A percentile compares a stretch with the other conserved stretches of the same genome.
phyloP scores from a whole-genome alignment of 2,113 vertebrate species.

The Porphyrio hochstetteri region DNA sequence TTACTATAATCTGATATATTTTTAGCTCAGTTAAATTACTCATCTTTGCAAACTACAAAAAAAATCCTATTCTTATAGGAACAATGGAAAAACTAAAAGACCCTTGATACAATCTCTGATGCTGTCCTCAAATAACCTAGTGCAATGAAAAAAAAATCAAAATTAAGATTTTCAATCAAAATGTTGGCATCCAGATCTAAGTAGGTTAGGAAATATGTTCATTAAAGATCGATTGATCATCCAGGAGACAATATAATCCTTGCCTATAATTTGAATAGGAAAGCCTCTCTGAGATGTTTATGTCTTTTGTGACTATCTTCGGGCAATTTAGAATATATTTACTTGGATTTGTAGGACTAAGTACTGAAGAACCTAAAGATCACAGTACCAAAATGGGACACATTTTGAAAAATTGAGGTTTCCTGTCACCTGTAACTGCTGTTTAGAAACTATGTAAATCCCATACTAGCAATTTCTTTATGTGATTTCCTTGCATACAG shows the following conservation, averaged over 20 bases:
- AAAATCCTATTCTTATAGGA: not conserved
- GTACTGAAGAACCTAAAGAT: not conserved
- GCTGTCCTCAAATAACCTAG: not conserved
- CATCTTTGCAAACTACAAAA: not conserved
- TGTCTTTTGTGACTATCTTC: not conserved
- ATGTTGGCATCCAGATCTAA: not conserved
- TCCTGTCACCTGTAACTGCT: not conserved
- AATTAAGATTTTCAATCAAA: not conserved
- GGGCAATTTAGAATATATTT: not conserved
- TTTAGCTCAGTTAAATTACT: not conserved
- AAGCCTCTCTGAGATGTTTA: not conserved
- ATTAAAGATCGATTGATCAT: not conserved
- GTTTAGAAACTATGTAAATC: not conserved
- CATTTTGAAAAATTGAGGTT: not conserved
- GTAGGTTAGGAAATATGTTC: not conserved
- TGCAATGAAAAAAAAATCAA: not conserved
- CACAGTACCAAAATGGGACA: not conserved
- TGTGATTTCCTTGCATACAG: not conserved
- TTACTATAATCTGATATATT: not conserved
- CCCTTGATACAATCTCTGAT: not conserved
- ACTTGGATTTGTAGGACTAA: not conserved
- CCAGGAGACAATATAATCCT: not conserved
- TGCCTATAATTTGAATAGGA: not conserved
- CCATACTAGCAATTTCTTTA: not conserved
- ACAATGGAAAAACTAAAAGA: not conserved